These are phyloP conservation scores for Cynocephalus volans DNA, from an alignment of 2,113 vertebrate genomes.

Conservation along the genomic window DNA sequence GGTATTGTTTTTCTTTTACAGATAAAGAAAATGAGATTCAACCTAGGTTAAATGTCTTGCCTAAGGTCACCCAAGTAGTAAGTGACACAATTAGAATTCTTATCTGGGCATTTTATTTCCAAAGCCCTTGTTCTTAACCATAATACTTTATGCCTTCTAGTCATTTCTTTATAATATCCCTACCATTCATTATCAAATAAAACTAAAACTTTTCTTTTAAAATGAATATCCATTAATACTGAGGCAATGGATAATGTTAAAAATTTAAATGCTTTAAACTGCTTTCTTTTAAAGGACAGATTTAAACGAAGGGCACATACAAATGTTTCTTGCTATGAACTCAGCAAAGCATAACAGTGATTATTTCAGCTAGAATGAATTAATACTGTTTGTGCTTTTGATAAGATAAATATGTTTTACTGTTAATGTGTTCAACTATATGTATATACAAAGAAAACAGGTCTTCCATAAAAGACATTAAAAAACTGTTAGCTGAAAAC, in stretches of 20 bases:
- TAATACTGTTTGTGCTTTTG: not conserved
- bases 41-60: not conserved
- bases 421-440: not conserved
- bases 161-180: conserved; percentile 23
- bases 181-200: not conserved
- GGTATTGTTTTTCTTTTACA: not conserved
- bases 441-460: not conserved
- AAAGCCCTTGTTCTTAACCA: conserved; percentile 23
- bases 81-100: conserved; percentile 7
- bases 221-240: conserved; percentile 28
- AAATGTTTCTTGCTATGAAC: not conserved
- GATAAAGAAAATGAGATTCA: not conserved
- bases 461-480: not conserved
- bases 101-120: not conserved
- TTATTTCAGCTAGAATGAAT: conserved; percentile 3
- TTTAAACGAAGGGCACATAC: conserved; percentile 1
- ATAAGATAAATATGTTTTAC: not conserved
- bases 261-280: conserved; percentile 29
- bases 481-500: conserved; percentile 4
- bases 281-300: not conserved
- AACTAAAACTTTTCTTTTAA: not conserved
- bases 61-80: not conserved
- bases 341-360: conserved; percentile 1
- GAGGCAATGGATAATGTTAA: conserved; percentile 45
- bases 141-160: not conserved